Conservation (phyloP, 2,888 invertebrate genomes). For the Gymnoscelis rufifasciata region DNA sequence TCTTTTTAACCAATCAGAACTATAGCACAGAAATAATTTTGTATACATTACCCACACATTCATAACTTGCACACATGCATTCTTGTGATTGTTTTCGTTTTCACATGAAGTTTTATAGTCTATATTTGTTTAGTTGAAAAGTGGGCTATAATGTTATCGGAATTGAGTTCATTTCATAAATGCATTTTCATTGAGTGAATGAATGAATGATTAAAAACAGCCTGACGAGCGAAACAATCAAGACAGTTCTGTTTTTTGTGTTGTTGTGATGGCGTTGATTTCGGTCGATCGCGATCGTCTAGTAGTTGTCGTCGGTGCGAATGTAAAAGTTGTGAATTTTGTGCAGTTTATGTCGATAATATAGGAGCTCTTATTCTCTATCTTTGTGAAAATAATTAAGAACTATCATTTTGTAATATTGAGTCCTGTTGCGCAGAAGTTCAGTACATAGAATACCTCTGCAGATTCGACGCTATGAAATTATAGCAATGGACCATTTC, state of each 20-base stretch:
- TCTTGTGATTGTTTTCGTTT: constrained; percentile 51
- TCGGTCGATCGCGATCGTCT: constrained; percentile 7
- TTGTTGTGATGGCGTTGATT: constrained; percentile 44
- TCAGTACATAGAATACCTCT: constrained; percentile 14
- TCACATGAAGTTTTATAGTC: constrained; percentile 42
- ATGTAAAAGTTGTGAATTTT: constrained; percentile 19
- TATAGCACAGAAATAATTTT: constrained; percentile 68
- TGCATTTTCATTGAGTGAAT: constrained; percentile 32
- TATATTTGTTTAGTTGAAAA: constrained; percentile 29
- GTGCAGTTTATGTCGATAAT: constrained; percentile 29
- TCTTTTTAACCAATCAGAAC: constrained; percentile 56
- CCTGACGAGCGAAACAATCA: background rate
- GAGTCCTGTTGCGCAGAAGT: constrained; percentile 9
- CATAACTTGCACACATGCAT: constrained; percentile 61
- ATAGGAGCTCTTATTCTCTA: constrained; percentile 1
- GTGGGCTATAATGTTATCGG: constrained; percentile 30
- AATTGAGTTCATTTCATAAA: constrained; percentile 29
- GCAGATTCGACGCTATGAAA: constrained; percentile 34
- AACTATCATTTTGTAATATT: background rate
- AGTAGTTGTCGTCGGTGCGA: constrained; percentile 33
- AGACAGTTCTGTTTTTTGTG: constrained; percentile 21
- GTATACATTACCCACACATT: constrained; percentile 48
- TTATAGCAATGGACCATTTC: constrained; percentile 51
- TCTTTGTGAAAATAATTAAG: background rate
- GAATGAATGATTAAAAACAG: constrained; percentile 40